Evolutionary conservation across 2,797 vertebrate genomes (phyloP).

Genomic region (Cygnus olor): DNA sequence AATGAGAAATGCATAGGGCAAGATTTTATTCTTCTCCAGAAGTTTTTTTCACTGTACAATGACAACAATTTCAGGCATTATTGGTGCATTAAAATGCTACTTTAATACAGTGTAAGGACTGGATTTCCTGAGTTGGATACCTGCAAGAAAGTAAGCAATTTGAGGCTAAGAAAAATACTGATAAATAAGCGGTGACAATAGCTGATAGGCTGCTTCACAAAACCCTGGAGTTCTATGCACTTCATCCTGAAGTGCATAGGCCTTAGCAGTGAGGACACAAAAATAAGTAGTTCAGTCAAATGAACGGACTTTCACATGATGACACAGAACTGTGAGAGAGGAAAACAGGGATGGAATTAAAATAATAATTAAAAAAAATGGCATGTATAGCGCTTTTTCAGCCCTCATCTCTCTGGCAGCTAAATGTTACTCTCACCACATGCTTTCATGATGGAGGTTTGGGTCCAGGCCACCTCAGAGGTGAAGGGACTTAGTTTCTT

Average conservation of each 20-base stretch:
- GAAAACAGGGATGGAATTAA: not conserved
- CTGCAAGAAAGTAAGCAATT: not conserved
- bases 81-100: not conserved
- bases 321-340: not conserved
- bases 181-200: not conserved
- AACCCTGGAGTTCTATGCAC: not conserved
- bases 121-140: not conserved
- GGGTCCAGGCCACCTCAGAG: not conserved
- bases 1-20: not conserved
- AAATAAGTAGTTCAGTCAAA: not conserved
- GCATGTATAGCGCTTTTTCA: not conserved
- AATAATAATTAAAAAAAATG: not conserved
- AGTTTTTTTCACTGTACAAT: not conserved
- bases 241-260: fast-evolving
- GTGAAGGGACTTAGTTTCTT: not conserved
- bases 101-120: not conserved
- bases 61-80: not conserved
- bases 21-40: not conserved
- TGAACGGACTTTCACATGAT: not conserved
- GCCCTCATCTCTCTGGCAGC: not conserved
- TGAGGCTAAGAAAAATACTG: not conserved
- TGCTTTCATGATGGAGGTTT: not conserved
- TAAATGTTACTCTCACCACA: not conserved
- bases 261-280: not conserved
- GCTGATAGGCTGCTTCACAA: not conserved